Evolutionary conservation across 2,888 invertebrate species (phyloP).

Genomic region (Herminia tarsipennalis): DNA sequence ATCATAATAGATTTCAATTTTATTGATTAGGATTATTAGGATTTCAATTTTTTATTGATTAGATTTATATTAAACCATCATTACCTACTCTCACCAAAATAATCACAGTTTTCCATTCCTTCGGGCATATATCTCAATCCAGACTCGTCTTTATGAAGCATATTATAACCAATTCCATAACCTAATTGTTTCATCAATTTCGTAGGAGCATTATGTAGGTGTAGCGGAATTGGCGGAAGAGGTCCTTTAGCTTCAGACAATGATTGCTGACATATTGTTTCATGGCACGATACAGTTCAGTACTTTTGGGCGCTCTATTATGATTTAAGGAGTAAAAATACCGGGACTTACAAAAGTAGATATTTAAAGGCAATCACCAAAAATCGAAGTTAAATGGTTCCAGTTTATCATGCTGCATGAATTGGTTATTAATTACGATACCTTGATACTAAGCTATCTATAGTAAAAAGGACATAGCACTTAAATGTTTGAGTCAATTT

Average conservation of each 20-base stretch:
- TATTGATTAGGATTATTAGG: too few relatives aligned
- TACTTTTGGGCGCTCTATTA: conserved; percentile 91
- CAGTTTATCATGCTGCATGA: too few relatives aligned
- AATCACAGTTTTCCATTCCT: conserved; percentile 87
- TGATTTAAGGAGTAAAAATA: too few relatives aligned
- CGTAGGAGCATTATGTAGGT: conserved; percentile 92
- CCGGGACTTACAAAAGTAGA: too few relatives aligned
- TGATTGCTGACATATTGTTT: conserved; percentile 85
- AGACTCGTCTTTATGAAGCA: conserved; percentile 82
- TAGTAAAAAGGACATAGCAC: too few relatives aligned
- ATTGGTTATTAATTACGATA: too few relatives aligned
- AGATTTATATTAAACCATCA: conserved; percentile 9
- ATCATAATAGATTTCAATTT: too few relatives aligned
- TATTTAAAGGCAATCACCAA: too few relatives aligned
- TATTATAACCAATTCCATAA: conserved; percentile 87
- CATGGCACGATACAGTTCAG: conserved; percentile 86
- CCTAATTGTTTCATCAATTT: conserved; percentile 91
- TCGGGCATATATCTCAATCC: conserved; percentile 88
- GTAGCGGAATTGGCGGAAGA: conserved; percentile 91
- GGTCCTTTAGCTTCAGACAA: conserved; percentile 88
- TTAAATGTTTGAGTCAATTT: too few relatives aligned
- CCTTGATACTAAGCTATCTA: too few relatives aligned
- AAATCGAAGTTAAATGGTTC: too few relatives aligned
- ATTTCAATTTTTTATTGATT: conserved; percentile 37
- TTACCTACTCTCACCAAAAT: too few relatives aligned